Base-by-base conservation (phyloP, 2,113 vertebrate genomes). In the Ictalurus punctatus region DNA sequence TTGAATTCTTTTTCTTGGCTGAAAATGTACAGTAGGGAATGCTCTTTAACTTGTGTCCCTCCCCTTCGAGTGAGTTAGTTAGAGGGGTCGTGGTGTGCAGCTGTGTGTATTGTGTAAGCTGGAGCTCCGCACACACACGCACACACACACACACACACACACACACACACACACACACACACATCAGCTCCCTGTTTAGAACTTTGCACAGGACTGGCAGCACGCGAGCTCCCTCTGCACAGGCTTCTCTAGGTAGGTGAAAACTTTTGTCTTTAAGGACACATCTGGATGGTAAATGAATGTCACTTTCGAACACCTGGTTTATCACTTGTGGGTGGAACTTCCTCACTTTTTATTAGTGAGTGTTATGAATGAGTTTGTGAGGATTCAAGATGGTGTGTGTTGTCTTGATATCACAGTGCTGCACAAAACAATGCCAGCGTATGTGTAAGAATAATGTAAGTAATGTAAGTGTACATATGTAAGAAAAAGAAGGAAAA, bases 1-100 rank as follows among this genome's bases (percentile, higher is more conserved):
- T 23, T 58, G 17, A 34, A 21, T 82, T 34, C 8, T 61, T 37
- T 13, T 83, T 63, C 58, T 63, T 81, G 78, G 27, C 78, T 71
- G 6, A 48, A 61, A 67, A 56, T 56, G n/a, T 44, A 34, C 27
- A 69, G 78, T 7, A 69, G 69, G 78, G 59, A 71, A 73, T 83
- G 76, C 44, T 87, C 85, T 93, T 85, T 89, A 87, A 93, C 91
- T 93, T 93, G 90, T 91, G 94, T 90, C 92, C 96, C 96, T 95
- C 95, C 96, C 94, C 93, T 91, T 92, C 17, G 40, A 58, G 21
- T 67, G 40, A 58, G 21, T 67, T n/a, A 67, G 65, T 86, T 58
- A 74, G 5, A 16, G 85, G 59, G 56, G 83, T 83, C 27, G 23
- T 58, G n/a, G 80, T 84, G 69, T 76, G n/a, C 71, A 52, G 78